Evolutionary conservation across 2,113 vertebrate genomes (phyloP), one percentile per base, ranked within the genome.

Genomic region (Labeo catla): DNA sequence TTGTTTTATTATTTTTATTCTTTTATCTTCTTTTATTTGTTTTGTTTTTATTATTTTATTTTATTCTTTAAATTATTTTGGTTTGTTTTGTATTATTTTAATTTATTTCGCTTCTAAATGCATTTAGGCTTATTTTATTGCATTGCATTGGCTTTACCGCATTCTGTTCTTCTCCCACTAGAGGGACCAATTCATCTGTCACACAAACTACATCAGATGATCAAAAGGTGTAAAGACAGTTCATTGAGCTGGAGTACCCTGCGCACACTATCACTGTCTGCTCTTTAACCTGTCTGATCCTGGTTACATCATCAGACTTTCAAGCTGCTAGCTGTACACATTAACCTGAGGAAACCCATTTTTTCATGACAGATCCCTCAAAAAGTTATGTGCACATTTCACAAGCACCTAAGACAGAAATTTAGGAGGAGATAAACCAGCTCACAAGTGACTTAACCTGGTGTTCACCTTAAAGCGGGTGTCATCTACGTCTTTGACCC

Each of bases 391-490:
- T 5, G 3, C 5, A 39, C 39, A 28, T 39, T 61, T 61, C 57
- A n/a, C 57, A n/a, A 59, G 57, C 21, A 61, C 59, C 9, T n/a
- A 61, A n/a, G 39, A 39, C 3, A 61, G 28, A 28, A 23, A n/a
- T 61, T 4, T 2, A 63, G 21, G 8, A 63, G 21, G n/a, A 81
- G 49, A 21, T 39, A 5, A 39, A 39, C 5, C 39, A 39, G 39
- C 39, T 39, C 39, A 39, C 39, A 39, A 5, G 39, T 39, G 39
- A 39, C 39, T 39, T 39, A 43, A 63, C 1, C 13, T 45, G 47
- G 13, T 86, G 45, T 13, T 45, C 83, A 91, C 94, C 93, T 94
- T 94, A 84, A 95, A 95, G 83, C 93, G 93, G 1, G 74, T 77
- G 82, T 95, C 94, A 45, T 93, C 91, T 3, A 90, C 86, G 21